These are phyloP conservation scores for Scomber japonicus DNA, from an alignment of 2,113 vertebrate genomes.

Conservation along the genomic window DNA sequence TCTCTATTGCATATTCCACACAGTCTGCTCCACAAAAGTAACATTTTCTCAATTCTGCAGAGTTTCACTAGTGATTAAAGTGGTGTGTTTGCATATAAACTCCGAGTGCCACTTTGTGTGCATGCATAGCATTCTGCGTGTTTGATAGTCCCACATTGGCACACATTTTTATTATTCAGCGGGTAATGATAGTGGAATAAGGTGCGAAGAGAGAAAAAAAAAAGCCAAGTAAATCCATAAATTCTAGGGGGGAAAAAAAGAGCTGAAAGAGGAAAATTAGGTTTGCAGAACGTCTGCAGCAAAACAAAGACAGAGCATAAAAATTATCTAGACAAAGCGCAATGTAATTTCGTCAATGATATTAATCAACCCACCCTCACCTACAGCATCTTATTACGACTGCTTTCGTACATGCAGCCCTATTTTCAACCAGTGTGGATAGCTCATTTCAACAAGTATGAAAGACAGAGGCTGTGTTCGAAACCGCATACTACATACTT, in stretches of 20 bases:
- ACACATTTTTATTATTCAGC: not conserved
- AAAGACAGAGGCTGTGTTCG: too few species aligned
- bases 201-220: not conserved
- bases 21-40: not conserved
- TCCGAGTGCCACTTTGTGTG: slow-evolving; percentile 3
- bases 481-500: too few species aligned
- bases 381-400: too few species aligned
- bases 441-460: too few species aligned
- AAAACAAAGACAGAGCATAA: not conserved
- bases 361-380: too few species aligned
- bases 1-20: not conserved
- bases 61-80: slow-evolving; percentile 31
- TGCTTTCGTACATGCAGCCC: too few species aligned
- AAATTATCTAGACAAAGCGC: not conserved
- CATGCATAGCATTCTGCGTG: slow-evolving; percentile 5
- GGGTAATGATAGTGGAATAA: not conserved
- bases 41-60: not conserved
- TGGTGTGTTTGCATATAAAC: slow-evolving; percentile 20
- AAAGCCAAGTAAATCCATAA: not conserved
- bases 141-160: slow-evolving; percentile 7
- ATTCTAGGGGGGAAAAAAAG: not conserved
- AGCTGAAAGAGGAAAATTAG: not conserved
- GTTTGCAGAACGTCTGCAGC: not conserved
- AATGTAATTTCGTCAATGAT: too few species aligned
- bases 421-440: too few species aligned